These are phyloP conservation scores for Spea hammondii DNA, from an alignment of 2,797 vertebrate genomes.

Conservation along the genomic window DNA sequence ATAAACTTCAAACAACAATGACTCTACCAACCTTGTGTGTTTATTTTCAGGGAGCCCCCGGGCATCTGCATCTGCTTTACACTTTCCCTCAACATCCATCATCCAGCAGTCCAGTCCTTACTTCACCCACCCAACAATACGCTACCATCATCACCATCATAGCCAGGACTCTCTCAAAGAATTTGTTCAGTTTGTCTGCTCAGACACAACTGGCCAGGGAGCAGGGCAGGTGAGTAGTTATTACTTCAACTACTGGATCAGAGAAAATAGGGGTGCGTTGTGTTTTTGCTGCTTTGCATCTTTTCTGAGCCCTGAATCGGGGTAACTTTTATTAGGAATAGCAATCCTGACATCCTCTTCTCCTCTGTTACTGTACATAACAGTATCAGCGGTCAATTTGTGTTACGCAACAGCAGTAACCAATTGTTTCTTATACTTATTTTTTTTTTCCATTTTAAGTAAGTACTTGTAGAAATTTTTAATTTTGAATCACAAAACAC, in stretches of 20 bases:
- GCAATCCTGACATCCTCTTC: no score
- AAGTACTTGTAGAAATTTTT: no score
- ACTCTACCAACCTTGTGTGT: slow-evolving; percentile 42
- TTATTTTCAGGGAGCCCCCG: slow-evolving; percentile 84
- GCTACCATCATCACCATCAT: slow-evolving; percentile 89
- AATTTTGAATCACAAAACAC: no score
- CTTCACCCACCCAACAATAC: slow-evolving; percentile 95
- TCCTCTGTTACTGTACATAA: no score
- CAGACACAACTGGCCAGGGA: slow-evolving; percentile 87
- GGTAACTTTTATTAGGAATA: no score
- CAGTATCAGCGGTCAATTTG: not conserved
- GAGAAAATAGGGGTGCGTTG: not conserved
- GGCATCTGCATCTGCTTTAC: slow-evolving; percentile 90
- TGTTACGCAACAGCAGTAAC: no score
- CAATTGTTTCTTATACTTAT: no score
- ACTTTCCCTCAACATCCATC: slow-evolving; percentile 93
- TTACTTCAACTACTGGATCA: slow-evolving; percentile 14
- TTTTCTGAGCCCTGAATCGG: no score
- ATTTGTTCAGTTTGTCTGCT: slow-evolving; percentile 96
- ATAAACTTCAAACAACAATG: not conserved
- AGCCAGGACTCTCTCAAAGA: slow-evolving; percentile 96
- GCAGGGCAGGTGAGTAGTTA: slow-evolving; percentile 80
- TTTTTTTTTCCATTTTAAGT: no score
- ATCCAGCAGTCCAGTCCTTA: slow-evolving; percentile 96
- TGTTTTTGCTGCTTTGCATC: not conserved